These are phyloP conservation scores for Oenanthe melanoleuca DNA, from an alignment of 2,113 vertebrate species.

Conservation along the genomic window DNA sequence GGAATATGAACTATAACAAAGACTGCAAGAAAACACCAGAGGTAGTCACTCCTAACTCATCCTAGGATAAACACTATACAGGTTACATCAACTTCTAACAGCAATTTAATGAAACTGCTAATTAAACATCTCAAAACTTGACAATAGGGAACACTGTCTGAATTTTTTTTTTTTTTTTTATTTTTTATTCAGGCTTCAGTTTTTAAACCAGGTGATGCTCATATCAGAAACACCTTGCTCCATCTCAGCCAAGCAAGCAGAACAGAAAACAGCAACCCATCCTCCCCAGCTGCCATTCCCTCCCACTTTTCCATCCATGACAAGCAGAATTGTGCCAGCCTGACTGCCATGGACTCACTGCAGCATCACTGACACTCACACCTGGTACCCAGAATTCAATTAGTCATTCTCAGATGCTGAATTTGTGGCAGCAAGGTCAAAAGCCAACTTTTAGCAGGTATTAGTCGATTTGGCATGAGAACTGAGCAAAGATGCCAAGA, in stretches of 20 bases:
- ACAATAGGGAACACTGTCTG: background rate
- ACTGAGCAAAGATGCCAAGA: constrained; percentile 19
- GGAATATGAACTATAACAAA: background rate
- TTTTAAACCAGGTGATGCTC: background rate
- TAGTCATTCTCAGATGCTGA: constrained; percentile 39
- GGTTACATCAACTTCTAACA: background rate
- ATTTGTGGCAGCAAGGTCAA: constrained; percentile 64
- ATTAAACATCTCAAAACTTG: background rate
- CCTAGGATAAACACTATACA: background rate
- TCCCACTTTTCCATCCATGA: constrained; percentile 23
- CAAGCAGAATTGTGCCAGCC: constrained; percentile 30
- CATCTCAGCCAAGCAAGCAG: background rate
- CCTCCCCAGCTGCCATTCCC: background rate
- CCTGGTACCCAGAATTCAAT: constrained; percentile 32
- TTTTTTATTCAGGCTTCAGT: background rate
- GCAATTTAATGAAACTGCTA: background rate
- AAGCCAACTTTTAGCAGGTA: constrained; percentile 50
- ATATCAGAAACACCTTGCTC: background rate
- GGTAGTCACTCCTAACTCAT: background rate
- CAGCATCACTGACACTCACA: constrained; percentile 31
- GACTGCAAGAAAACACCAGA: background rate
- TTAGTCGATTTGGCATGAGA: constrained; percentile 30
- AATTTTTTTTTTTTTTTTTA: too few species aligned
- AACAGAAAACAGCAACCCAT: background rate
- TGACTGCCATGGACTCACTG: constrained; percentile 35